A percentile compares a stretch with the other conserved stretches of the same genome.
Evolutionary conservation across 2,797 vertebrate genomes (phyloP).

Genomic region (Benthosema pterotum): DNA sequence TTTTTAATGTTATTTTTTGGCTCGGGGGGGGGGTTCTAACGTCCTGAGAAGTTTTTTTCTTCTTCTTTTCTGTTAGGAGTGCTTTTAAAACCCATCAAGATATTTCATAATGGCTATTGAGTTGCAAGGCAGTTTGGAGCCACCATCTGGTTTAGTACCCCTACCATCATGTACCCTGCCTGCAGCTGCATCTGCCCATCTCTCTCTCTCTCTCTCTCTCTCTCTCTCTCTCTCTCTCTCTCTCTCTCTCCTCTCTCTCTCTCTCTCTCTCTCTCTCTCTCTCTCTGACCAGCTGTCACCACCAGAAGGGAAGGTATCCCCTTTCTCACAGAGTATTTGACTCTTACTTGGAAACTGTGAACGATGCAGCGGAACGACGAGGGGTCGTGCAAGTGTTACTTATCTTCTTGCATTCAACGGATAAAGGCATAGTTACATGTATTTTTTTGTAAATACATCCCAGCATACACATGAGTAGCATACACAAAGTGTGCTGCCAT

Average conservation of each 20-base stretch:
- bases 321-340: conserved; percentile 66
- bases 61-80: conserved; percentile 34
- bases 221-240: conserved; percentile 26
- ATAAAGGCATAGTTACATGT: conserved; percentile 1
- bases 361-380: conserved; percentile 44
- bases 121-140: conserved; percentile 61
- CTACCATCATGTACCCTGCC: conserved; percentile 67
- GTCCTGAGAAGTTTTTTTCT: conserved; percentile 23
- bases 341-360: conserved; percentile 47
- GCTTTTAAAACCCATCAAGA: conserved; percentile 45
- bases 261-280: conserved; percentile 21
- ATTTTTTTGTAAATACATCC: background rate
- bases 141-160: conserved; percentile 74
- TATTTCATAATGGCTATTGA: conserved; percentile 64
- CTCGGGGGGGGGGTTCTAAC: background rate
- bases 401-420: conserved; percentile 7
- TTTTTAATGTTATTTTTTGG: background rate
- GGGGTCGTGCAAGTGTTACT: conserved; percentile 25
- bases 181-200: conserved; percentile 74
- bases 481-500: too few relatives aligned
- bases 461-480: too few relatives aligned
- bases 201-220: conserved; percentile 30
- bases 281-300: conserved; percentile 74
- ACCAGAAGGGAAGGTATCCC: conserved; percentile 68
- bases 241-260: conserved; percentile 23